A percentile compares a stretch with the other conserved stretches of the same genome.
Conservation (phyloP, 1,140 invertebrate species). For the Brachionus asplanchnoidis region DNA sequence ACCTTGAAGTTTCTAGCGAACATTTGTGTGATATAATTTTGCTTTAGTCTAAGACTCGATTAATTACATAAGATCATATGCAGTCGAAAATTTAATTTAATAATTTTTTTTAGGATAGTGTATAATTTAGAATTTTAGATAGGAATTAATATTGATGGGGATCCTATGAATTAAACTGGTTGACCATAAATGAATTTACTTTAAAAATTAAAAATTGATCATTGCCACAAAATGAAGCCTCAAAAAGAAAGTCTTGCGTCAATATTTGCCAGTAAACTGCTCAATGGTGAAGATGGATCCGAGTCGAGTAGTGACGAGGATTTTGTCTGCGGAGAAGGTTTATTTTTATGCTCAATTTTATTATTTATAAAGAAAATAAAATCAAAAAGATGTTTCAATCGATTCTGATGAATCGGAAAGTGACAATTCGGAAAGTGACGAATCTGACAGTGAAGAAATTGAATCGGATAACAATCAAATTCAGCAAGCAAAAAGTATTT, state of each 20-base stretch:
- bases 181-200: neutral
- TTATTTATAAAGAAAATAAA: neutral
- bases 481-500: neutral
- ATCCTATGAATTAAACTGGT: neutral
- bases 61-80: neutral
- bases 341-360: neutral
- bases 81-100: neutral
- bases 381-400: neutral
- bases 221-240: neutral
- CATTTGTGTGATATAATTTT: neutral
- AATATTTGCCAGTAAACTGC: neutral
- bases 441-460: neutral
- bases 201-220: too few species aligned
- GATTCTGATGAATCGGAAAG: neutral
- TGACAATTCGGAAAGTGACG: neutral
- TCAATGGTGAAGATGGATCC: neutral
- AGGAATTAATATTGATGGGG: neutral
- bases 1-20: neutral
- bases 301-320: constrained; percentile 12
- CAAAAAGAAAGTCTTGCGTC: neutral
- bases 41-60: neutral
- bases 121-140: neutral
- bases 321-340: constrained; percentile 30
- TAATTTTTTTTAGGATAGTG: neutral
- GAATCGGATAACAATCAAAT: neutral